Conservation (phyloP, 2,797 vertebrate species). For the Tragelaphus oryx region DNA sequence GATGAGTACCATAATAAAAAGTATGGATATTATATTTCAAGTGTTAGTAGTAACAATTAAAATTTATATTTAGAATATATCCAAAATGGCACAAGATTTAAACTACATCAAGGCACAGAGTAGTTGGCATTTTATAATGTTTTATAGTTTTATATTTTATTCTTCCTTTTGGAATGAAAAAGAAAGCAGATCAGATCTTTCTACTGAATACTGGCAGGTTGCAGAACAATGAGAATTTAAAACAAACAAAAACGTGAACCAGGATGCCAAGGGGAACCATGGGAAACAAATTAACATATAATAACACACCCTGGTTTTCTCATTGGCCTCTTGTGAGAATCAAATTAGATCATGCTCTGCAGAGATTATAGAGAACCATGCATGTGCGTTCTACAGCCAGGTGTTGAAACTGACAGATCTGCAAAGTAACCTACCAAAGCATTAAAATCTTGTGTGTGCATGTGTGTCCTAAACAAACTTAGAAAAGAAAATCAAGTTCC, state of each 20-base stretch:
- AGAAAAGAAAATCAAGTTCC: neutral
- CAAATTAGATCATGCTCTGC: neutral
- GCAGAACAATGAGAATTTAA: neutral
- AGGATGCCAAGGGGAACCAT: neutral
- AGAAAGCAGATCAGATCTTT: neutral
- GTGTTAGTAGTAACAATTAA: slow-evolving; percentile 22
- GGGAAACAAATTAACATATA: neutral
- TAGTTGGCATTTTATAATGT: neutral
- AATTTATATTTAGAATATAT: slow-evolving; percentile 33
- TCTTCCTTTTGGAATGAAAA: neutral
- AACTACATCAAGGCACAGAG: neutral
- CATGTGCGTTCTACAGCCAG: neutral
- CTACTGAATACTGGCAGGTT: neutral
- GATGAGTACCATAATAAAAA: slow-evolving; percentile 44
- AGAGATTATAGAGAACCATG: neutral
- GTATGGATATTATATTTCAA: slow-evolving; percentile 2
- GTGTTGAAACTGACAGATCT: neutral
- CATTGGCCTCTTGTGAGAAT: neutral
- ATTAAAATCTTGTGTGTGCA: neutral
- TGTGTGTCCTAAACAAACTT: neutral
- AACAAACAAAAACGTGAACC: neutral
- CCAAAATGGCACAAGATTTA: slow-evolving; percentile 3
- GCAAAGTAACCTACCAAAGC: neutral
- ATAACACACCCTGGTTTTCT: neutral
- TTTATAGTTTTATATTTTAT: neutral